Conservation (phyloP, 2,888 invertebrate genomes). For the Lithosia quadra region DNA sequence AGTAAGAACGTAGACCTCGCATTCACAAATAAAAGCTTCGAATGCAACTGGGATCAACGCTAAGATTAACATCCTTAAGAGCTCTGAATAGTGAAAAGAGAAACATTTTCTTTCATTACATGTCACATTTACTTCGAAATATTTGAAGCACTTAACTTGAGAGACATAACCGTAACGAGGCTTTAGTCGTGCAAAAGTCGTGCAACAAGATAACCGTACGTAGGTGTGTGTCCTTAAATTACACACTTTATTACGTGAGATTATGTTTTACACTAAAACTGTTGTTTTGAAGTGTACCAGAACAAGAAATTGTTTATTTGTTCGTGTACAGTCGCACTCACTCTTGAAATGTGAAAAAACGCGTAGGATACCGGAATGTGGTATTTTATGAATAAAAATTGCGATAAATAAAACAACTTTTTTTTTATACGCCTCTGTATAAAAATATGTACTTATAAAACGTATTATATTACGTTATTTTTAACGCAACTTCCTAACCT, state of each 20-base stretch:
- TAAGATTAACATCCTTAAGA: too few species aligned
- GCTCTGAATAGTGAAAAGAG: background rate
- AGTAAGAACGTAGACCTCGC: too few species aligned
- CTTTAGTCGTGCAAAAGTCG: too few species aligned
- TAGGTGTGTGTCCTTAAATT: constrained; percentile 37
- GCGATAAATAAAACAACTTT: too few species aligned
- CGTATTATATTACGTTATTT: too few species aligned
- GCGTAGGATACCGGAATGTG: background rate
- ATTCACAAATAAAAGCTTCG: too few species aligned
- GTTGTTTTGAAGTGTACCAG: background rate
- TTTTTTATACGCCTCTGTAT: too few species aligned
- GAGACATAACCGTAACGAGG: constrained; percentile 25
- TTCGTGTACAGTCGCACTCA: background rate
- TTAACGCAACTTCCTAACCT: too few species aligned
- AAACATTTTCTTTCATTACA: background rate
- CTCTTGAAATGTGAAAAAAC: background rate
- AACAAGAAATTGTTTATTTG: background rate
- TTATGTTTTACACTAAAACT: constrained; percentile 10
- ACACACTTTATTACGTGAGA: constrained; percentile 32
- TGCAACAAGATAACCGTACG: constrained; percentile 34
- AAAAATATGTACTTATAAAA: too few species aligned
- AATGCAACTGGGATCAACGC: too few species aligned
- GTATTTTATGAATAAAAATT: background rate
- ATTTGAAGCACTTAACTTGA: constrained; percentile 17
- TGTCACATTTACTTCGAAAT: constrained; percentile 4